Percentiles rank a stretch among this genome's conserved stretches.
Evolutionary conservation across 2,888 invertebrate species (phyloP).

Genomic region (Eupeodes luniger): DNA sequence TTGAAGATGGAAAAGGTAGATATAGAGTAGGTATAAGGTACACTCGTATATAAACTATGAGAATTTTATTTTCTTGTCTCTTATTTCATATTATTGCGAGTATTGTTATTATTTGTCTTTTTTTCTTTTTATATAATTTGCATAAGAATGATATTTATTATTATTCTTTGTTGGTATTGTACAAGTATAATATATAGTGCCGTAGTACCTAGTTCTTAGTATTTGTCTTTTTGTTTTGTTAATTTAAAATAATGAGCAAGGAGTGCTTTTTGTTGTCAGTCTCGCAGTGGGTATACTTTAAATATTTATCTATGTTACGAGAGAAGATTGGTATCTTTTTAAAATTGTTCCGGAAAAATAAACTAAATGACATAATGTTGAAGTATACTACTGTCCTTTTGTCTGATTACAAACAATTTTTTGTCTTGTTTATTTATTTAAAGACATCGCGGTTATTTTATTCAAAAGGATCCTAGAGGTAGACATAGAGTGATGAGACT

Average conservation of each 20-base stretch:
- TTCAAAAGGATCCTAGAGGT: background rate
- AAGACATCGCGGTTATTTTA: background rate
- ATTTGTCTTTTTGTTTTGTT: conserved; percentile 31
- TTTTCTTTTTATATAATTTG: conserved; percentile 44
- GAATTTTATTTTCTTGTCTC: conserved; percentile 45
- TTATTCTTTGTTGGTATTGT: conserved; percentile 13
- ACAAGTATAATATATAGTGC: no score
- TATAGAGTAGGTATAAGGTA: no score
- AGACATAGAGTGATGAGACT: background rate
- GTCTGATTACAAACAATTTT: background rate
- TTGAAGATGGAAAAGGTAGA: conserved; percentile 14
- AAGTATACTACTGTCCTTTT: conserved; percentile 7
- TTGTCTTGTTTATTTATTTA: conserved; percentile 14
- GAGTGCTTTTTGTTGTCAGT: conserved; percentile 14
- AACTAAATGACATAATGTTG: conserved; percentile 23
- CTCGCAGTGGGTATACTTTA: background rate
- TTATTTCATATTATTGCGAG: conserved; percentile 40
- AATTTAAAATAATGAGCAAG: conserved; percentile 3
- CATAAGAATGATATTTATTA: conserved; percentile 64
- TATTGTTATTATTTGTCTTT: background rate
- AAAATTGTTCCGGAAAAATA: background rate
- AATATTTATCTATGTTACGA: background rate
- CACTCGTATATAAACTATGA: background rate
- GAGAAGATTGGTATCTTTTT: no score
- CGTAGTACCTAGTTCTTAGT: no score